phyloP scores from a whole-genome alignment of 2,888 invertebrate species.

The Ormyrus labotus region DNA sequence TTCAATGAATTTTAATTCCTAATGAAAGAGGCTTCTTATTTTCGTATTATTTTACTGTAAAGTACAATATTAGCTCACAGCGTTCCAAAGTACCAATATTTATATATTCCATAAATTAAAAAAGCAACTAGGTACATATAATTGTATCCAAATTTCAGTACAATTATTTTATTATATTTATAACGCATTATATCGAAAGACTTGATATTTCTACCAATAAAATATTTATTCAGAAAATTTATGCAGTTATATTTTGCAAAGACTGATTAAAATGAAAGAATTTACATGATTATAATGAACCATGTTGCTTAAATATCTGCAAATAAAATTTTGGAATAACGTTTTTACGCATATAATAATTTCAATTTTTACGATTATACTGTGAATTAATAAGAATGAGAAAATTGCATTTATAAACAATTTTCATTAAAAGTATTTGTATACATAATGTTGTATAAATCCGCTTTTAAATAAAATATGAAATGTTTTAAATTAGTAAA shows the following conservation, averaged over 20 bases:
- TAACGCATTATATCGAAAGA: no score
- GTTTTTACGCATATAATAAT: background rate
- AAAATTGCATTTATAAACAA: conserved; percentile 32
- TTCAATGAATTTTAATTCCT: background rate
- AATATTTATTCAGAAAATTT: conserved; percentile 40
- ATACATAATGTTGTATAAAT: conserved; percentile 17
- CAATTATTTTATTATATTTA: background rate
- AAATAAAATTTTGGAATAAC: conserved; percentile 26
- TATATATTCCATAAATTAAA: background rate
- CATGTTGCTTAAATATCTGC: conserved; percentile 9
- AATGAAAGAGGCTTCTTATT: conserved; percentile 3
- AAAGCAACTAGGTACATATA: background rate
- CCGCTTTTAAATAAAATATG: conserved; percentile 25
- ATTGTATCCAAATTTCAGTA: conserved; percentile 19
- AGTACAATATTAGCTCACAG: no score
- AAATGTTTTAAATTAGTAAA: conserved; percentile 28
- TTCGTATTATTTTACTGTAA: background rate
- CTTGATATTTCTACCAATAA: conserved; percentile 1
- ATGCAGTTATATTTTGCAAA: conserved; percentile 26
- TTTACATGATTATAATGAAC: conserved; percentile 13
- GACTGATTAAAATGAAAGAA: conserved; percentile 41
- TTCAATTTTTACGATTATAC: conserved; percentile 1
- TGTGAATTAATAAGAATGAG: no score
- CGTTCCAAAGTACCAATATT: conserved; percentile 11
- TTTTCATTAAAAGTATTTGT: conserved; percentile 3